Evolutionary conservation across 2,888 invertebrate genomes (phyloP).

Genomic region (Antheraea assamensis): DNA sequence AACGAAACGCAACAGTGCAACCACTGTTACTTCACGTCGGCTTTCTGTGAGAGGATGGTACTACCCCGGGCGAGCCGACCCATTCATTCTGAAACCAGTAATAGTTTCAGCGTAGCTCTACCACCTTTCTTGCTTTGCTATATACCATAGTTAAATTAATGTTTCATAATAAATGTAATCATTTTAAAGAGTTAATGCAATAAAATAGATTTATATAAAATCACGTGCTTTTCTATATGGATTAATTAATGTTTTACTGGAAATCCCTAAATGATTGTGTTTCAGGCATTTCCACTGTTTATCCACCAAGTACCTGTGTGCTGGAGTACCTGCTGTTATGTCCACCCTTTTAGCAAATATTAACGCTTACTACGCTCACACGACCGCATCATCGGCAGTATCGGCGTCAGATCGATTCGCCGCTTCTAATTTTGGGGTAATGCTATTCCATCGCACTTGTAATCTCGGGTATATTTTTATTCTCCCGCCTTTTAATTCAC

Average conservation of each 20-base stretch:
- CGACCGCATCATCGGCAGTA: constrained; percentile 98
- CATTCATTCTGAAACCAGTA: too few relatives aligned
- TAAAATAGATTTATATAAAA: too few relatives aligned
- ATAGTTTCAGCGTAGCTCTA: too few relatives aligned
- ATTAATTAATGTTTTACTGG: background rate
- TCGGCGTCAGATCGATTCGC: constrained; percentile 99
- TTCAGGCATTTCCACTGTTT: constrained; percentile 99
- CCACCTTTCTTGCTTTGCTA: too few relatives aligned
- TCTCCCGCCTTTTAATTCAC: too few relatives aligned
- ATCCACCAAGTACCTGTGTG: constrained; percentile 98
- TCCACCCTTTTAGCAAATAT: constrained; percentile 99
- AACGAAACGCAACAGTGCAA: too few relatives aligned
- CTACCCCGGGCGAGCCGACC: too few relatives aligned
- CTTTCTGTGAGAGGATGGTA: too few relatives aligned
- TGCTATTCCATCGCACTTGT: constrained; percentile 31
- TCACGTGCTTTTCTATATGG: background rate
- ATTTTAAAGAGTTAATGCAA: background rate
- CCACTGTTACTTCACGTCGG: too few relatives aligned
- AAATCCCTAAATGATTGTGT: constrained; percentile 31
- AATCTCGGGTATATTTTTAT: background rate
- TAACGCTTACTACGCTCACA: constrained; percentile 99
- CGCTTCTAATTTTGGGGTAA: constrained; percentile 99
- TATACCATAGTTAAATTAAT: background rate
- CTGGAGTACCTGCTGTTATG: constrained; percentile 99
- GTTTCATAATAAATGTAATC: background rate